These are phyloP conservation scores for Tauraco erythrolophus DNA, from an alignment of 2,113 vertebrate genomes.

Conservation along the genomic window DNA sequence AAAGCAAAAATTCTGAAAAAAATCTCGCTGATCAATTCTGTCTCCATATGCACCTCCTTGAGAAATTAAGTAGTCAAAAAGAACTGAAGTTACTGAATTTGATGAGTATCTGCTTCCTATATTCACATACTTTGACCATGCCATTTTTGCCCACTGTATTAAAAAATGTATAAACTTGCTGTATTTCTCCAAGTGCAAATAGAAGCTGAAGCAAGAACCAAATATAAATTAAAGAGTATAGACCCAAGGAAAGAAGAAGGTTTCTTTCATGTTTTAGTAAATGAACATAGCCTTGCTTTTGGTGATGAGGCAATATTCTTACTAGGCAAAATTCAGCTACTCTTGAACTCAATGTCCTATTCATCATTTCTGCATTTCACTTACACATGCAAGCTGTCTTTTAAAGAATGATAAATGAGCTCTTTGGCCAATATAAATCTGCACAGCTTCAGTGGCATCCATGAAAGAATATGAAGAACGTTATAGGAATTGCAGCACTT, in stretches of 20 bases:
- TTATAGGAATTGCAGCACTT: background rate
- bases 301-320: background rate
- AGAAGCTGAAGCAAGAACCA: background rate
- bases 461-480: background rate
- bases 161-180: background rate
- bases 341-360: background rate
- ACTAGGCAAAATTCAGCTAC: background rate
- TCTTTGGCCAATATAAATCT: background rate
- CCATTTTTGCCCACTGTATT: background rate
- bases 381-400: background rate
- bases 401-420: background rate
- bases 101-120: background rate
- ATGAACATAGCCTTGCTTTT: background rate
- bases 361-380: background rate
- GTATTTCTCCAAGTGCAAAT: background rate
- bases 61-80: background rate
- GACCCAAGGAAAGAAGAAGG: rapidly evolving
- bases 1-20: background rate
- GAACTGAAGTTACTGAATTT: background rate
- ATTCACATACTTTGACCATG: background rate
- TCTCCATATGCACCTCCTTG: background rate
- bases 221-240: background rate
- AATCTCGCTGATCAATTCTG: background rate
- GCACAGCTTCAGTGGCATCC: background rate
- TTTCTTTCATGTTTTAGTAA: background rate